These are phyloP conservation scores for Prinia subflava DNA, from an alignment of 2,113 vertebrate genomes.

Conservation along the genomic window DNA sequence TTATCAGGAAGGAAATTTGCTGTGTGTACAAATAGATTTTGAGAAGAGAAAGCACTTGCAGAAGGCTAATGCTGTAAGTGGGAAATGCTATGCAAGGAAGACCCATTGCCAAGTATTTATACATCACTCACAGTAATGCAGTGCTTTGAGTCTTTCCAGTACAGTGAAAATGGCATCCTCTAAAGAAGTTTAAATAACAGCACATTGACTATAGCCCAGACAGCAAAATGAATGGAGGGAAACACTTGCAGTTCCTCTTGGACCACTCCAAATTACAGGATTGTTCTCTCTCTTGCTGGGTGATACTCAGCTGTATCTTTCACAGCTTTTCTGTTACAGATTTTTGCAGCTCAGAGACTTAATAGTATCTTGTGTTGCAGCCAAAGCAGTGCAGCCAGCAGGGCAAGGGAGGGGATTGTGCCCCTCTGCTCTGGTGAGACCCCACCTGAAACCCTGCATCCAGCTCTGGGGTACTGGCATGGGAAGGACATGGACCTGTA, in stretches of 20 bases:
- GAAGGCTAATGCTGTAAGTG: neutral
- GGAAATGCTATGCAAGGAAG: neutral
- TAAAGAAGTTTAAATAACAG: neutral
- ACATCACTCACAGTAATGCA: neutral
- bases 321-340: neutral
- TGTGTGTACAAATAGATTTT: neutral
- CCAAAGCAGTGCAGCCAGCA: neutral
- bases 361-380: neutral
- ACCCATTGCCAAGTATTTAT: neutral
- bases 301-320: neutral
- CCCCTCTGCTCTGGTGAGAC: neutral
- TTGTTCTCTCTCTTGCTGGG: neutral
- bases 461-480: neutral
- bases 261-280: neutral
- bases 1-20: conserved; percentile 37
- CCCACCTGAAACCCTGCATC: neutral
- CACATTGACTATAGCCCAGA: neutral
- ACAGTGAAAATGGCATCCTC: neutral
- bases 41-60: neutral
- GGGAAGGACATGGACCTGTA: neutral
- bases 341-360: neutral
- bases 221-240: neutral
- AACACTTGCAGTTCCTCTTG: neutral
- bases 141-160: neutral
- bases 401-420: neutral